Conservation (phyloP, 2,797 vertebrate genomes). For the Halcyon chelicuti region DNA sequence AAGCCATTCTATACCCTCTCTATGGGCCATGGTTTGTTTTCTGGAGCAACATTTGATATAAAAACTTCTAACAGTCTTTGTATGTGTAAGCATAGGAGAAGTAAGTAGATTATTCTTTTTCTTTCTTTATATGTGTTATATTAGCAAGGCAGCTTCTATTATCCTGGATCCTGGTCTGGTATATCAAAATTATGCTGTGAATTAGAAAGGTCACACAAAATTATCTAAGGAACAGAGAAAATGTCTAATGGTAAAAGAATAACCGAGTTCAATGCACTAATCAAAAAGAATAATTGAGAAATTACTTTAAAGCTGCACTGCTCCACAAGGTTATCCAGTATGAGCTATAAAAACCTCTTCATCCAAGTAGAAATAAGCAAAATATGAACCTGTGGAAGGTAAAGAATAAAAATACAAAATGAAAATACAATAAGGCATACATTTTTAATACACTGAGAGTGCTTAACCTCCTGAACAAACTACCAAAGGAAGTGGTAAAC, state of each 20-base stretch:
- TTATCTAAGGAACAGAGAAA: neutral
- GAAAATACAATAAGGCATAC: neutral
- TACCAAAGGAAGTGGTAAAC: neutral
- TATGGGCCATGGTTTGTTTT: neutral
- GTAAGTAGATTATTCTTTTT: neutral
- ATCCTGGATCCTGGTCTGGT: neutral
- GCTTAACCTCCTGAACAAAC: neutral
- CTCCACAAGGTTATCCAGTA: neutral
- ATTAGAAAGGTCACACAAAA: neutral
- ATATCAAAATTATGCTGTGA: neutral
- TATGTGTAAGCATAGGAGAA: neutral
- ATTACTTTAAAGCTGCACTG: neutral
- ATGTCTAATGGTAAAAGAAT: neutral
- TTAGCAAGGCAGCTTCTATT: neutral
- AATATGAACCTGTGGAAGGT: neutral
- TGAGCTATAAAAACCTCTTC: neutral
- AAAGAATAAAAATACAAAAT: neutral
- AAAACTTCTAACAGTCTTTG: neutral
- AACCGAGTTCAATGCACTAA: neutral
- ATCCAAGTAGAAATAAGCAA: neutral
- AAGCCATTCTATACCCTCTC: neutral
- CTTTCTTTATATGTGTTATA: neutral
- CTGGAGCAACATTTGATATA: neutral
- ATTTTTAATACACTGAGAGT: neutral
- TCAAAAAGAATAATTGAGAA: neutral